Base-by-base conservation (phyloP, 2,888 invertebrate species). In the Dynastes tityus region DNA sequence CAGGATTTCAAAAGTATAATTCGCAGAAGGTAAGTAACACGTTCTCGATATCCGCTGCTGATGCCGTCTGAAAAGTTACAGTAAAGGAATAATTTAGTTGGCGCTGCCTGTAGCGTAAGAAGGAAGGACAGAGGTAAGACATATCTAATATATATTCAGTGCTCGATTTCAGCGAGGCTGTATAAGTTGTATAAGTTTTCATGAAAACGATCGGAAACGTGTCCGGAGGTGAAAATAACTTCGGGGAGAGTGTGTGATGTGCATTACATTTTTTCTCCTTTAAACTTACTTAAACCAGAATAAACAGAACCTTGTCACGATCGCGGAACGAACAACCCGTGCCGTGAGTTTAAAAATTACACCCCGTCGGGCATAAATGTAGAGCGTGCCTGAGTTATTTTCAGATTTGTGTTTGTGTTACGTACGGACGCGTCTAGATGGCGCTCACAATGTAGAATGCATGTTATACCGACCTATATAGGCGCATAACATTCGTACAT, bases 141-240 rank as follows among this genome's bases (percentile, higher is more conserved):
- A 55, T 55, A 45, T 65, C 73, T 78, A 74, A 78, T 78, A 74
- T 78, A 73, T 78, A 78, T 78, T 73, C 78, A 67, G 67, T 53
- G 27, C 73, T 78, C 78, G 78, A 74, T 65, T 73, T 73, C 65
- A 40, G 55, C 65, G 45, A 55, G 53, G 71, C 76, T 64, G 79
- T 71, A 49, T 78, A 78, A 70, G 75, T 78, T 78, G 78, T 79
- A 79, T 76, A 79, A 79, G 79, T 79, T 79, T 79, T 79, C 79
- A 79, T 79, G 79, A 79, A 79, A 79, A 79, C 79, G 79, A 79
- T 79, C 79, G 76, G 76, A 55, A 71, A 79, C 79, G 79, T 79
- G 79, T 79, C 71, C 53, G 71, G 76, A 76, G 76, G 79, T 70
- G 71, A 70, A 79, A 70, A 79, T 76, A 76, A 76, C 76, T 76